Base-by-base conservation (phyloP, 2,888 invertebrate species). In the Zaprionus lineosus region DNA sequence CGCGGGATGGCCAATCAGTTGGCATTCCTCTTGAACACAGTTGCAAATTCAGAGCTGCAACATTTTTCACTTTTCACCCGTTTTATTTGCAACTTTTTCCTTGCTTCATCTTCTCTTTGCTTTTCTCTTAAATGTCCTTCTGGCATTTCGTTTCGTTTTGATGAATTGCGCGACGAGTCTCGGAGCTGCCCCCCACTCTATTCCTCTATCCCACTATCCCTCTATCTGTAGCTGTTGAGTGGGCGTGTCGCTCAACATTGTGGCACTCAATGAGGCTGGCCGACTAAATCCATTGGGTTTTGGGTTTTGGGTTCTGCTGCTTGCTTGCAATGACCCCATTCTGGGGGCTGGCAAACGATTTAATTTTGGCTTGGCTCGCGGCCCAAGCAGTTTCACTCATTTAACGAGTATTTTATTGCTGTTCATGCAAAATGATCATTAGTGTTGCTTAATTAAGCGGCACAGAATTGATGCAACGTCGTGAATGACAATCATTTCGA, bases 91-190 rank as follows among this genome's bases (percentile, higher is more conserved):
- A 16, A 15, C 19, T 33, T 34, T 43, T 56, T 28, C 28, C 11
- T 51, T 34, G 28, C 7, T 24, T 28, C n/a, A n/a, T n/a, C 28
- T 39, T 11, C 16, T 44, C 46, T 29, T 55, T 50, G 18, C 19
- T 26, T 57, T 24, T 18, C 12, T 29, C 36, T 41, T 47, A 39
- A 48, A 40, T 58, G 51, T 58, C 47, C 48, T 58, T 60, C 53
- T 68, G 68, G 65, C 63, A 61, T 68, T 82, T 75, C 71, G 59
- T 68, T 82, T 75, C 71, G 75, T 77, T 82, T 81, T 81, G 81
- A 81, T 81, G 82, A 81, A 81, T 82, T 79, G 74, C 64, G 8
- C 59, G 55, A 56, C 43, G 44, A 56, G 46, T 56, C 67, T 60
- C 47, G 41, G 56, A 26, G 29, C 29, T 12, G 16, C 33, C 46